Percentiles rank a stretch among this genome's conserved stretches.
These are phyloP conservation scores for Luehdorfia chinensis DNA, from an alignment of 1,140 invertebrate species.

Conservation along the genomic window DNA sequence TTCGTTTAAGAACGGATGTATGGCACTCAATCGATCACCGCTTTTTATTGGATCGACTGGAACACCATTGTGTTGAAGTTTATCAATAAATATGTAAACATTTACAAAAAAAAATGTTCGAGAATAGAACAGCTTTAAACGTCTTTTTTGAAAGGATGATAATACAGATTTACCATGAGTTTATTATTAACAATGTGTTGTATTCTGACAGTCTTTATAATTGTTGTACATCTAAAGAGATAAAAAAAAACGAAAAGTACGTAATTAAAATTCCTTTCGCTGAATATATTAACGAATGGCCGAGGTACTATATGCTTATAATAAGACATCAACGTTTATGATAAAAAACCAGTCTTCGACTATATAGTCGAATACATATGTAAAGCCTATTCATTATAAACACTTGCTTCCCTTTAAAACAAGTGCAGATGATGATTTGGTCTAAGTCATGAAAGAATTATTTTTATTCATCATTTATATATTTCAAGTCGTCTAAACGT, in stretches of 20 bases:
- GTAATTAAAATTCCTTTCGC: conserved; percentile 53
- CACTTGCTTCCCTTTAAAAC: conserved; percentile 54
- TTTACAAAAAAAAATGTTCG: conserved; percentile 31
- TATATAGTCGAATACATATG: no score
- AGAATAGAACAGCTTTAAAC: background rate
- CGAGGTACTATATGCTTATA: conserved; percentile 48
- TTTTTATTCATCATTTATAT: no score
- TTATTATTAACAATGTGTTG: no score
- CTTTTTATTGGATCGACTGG: conserved; percentile 51
- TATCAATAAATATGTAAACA: conserved; percentile 54
- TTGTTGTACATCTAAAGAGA: no score
- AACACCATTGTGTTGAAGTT: conserved; percentile 46
- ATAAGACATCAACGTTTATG: conserved; percentile 67
- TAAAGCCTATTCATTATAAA: conserved; percentile 66
- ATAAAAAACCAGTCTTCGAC: conserved; percentile 51
- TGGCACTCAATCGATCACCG: conserved; percentile 55
- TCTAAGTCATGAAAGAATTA: conserved; percentile 26
- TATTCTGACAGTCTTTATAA: no score
- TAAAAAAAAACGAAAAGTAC: no score
- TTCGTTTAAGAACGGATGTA: conserved; percentile 43
- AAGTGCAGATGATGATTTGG: conserved; percentile 27
- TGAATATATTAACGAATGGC: conserved; percentile 39
- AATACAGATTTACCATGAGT: background rate
- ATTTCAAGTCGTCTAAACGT: no score
- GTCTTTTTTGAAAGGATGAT: background rate